Evolutionary conservation across 2,888 invertebrate species (phyloP).

Genomic region (Colletes collaris): DNA sequence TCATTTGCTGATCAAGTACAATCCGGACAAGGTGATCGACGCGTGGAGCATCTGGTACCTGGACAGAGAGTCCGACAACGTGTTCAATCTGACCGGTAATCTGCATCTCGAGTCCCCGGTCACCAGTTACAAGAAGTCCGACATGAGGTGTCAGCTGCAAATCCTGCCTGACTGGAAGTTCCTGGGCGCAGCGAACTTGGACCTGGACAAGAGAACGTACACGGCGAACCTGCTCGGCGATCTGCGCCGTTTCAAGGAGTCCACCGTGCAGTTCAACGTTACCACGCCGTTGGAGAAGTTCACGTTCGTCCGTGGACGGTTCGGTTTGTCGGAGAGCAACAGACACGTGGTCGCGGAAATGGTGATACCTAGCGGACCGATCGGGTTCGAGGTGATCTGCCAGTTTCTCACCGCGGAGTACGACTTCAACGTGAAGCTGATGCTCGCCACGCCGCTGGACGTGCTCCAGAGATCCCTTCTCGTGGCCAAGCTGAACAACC

Average conservation of each 20-base stretch:
- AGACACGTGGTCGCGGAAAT: constrained; percentile 90
- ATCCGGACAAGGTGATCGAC: constrained; percentile 88
- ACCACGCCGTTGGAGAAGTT: constrained; percentile 90
- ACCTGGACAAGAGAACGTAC: constrained; percentile 88
- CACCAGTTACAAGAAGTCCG: constrained; percentile 86
- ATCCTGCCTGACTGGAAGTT: constrained; percentile 87
- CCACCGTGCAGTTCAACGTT: constrained; percentile 88
- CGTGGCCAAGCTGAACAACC: constrained; percentile 88
- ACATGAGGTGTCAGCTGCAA: constrained; percentile 87
- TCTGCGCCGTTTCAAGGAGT: constrained; percentile 89
- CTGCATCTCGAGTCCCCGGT: constrained; percentile 88
- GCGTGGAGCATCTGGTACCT: constrained; percentile 89
- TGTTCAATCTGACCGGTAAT: constrained; percentile 87
- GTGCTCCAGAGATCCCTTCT: constrained; percentile 87
- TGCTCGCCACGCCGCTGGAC: constrained; percentile 90
- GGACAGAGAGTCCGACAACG: constrained; percentile 84
- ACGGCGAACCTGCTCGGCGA: constrained; percentile 86
- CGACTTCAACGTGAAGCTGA: constrained; percentile 90
- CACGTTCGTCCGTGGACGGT: constrained; percentile 87
- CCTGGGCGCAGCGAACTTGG: constrained; percentile 88
- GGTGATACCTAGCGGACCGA: constrained; percentile 87
- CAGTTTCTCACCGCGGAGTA: constrained; percentile 85
- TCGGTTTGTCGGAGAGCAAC: constrained; percentile 89
- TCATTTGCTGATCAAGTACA: constrained; percentile 84
- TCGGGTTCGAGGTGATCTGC: constrained; percentile 88